phyloP scores from a whole-genome alignment of 2,113 vertebrate species.

The Megalops atlanticus region DNA sequence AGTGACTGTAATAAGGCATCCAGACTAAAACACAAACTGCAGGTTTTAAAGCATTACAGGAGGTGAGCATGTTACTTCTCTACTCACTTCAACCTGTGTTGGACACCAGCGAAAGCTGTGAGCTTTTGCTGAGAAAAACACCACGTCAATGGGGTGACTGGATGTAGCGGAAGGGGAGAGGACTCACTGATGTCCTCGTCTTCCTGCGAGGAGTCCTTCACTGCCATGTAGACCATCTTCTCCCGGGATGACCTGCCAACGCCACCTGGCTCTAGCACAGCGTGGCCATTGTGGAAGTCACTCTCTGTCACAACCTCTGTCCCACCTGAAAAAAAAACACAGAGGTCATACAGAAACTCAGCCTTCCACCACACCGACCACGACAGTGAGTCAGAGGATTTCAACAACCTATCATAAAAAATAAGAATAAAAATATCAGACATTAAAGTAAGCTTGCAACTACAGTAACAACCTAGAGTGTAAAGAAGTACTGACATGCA shows the following conservation, averaged over 20 bases:
- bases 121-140: background rate
- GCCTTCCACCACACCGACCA: too few relatives aligned
- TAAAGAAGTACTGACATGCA: too few relatives aligned
- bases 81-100: background rate
- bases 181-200: constrained; percentile 87
- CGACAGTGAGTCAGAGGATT: too few relatives aligned
- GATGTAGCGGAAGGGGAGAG: background rate
- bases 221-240: constrained; percentile 99
- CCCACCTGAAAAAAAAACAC: constrained; percentile 74
- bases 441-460: too few relatives aligned
- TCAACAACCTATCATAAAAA: too few relatives aligned
- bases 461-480: too few relatives aligned
- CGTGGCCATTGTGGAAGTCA: constrained; percentile 91
- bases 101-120: background rate
- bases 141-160: background rate
- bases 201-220: constrained; percentile 89
- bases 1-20: background rate
- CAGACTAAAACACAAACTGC: background rate
- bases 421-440: too few relatives aligned
- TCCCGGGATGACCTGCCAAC: constrained; percentile 87
- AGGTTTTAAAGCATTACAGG: background rate
- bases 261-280: constrained; percentile 84
- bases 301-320: constrained; percentile 96
- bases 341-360: background rate
- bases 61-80: background rate